Conservation (phyloP, 2,113 vertebrate genomes). For the Psephotus haematonotus region DNA sequence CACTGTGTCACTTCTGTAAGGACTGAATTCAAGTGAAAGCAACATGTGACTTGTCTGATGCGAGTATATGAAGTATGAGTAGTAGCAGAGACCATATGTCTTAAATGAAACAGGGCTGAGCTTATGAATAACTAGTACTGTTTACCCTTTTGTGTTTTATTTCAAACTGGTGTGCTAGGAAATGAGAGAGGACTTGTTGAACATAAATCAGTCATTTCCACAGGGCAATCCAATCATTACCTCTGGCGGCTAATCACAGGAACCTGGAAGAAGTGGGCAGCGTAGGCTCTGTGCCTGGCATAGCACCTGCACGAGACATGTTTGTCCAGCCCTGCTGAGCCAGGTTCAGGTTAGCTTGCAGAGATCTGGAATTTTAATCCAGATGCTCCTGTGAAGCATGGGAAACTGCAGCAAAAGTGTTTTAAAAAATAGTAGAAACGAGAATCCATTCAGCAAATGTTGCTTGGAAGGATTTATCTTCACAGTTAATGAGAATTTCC, state of each 20-base stretch:
- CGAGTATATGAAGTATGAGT: not conserved
- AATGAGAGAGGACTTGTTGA: not conserved
- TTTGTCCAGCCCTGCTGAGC: not conserved
- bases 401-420: not conserved
- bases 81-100: not conserved
- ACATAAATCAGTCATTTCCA: not conserved
- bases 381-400: not conserved
- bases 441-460: not conserved
- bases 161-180: not conserved
- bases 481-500: not conserved
- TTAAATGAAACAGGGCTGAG: not conserved
- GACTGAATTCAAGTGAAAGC: not conserved
- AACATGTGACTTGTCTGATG: not conserved
- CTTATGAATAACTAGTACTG: not conserved
- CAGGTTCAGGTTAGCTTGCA: not conserved
- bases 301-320: accelerated
- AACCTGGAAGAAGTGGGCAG: not conserved
- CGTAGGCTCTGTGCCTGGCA: accelerated
- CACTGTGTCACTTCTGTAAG: accelerated
- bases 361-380: not conserved
- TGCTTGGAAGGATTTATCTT: not conserved
- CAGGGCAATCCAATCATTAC: not conserved
- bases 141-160: not conserved
- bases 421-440: not conserved
- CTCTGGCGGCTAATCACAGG: not conserved